Evolutionary conservation across 1,140 invertebrate species (phyloP), one percentile per base, ranked within the genome.

Genomic region (Diorhabda carinulata): DNA sequence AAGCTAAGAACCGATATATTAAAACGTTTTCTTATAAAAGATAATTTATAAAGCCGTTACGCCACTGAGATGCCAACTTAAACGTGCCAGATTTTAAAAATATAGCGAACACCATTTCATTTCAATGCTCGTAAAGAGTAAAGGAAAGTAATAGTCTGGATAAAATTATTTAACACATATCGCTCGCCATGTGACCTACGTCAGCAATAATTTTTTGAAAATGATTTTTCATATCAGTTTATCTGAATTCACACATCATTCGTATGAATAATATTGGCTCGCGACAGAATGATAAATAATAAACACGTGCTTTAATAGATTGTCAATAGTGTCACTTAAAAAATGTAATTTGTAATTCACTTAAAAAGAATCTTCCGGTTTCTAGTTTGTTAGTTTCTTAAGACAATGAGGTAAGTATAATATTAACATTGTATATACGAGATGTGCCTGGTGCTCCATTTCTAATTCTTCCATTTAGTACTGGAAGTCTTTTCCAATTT

Each of bases 31-130:
- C 25, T 25, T 25, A 25, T 25, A 41, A 59, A 41, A 10, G 2
- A 6, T 10, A 25, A 25, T 59, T 59, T 25, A 10, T 59, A 59
- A 6, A 59, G 9, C 40, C 40, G 41, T n/a, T 66, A 66, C 65
- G 43, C 65, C 65, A 44, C 41, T 66, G 64, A 9, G 4, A 41
- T 61, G 59, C 57, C 45, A 64, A 40, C 7, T 64, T 44, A 58
- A 71, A 9, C n/a, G 41, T 71, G 70, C 70, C 70, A 71, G 70
- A 47, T 67, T 68, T 71, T 71, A 71, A 71, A 71, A 71, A 71
- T 71, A 71, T 43, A 57, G 52, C 42, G 41, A 45, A 59, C 40
- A 45, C 70, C 61, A 62, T 71, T 66, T 71, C 70, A 47, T 67
- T 71, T 47, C 57, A 68, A 47, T 66, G 10, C 8, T 10, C 5